phyloP scores from a whole-genome alignment of 2,888 invertebrate species.

The Apomyelois bistriatella region DNA sequence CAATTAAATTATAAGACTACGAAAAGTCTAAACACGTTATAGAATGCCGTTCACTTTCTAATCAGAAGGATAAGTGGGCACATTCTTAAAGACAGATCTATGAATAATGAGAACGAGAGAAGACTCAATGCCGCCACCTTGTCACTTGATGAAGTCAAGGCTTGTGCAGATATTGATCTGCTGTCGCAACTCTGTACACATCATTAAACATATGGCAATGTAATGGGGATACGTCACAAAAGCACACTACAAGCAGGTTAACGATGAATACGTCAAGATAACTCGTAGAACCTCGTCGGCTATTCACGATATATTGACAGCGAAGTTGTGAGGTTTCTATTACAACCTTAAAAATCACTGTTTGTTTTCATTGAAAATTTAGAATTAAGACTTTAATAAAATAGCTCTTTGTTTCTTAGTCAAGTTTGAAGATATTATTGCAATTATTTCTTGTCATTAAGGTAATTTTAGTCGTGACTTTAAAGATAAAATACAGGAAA shows the following conservation, averaged over 20 bases:
- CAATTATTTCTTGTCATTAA: slow-evolving; percentile 27
- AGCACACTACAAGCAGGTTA: slow-evolving; percentile 28
- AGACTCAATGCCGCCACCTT: slow-evolving; percentile 32
- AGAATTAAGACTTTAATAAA: not conserved
- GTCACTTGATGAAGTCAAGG: slow-evolving; percentile 36
- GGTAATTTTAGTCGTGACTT: slow-evolving; percentile 43
- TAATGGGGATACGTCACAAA: slow-evolving; percentile 32
- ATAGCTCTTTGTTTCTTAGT: not conserved
- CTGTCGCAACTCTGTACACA: slow-evolving; percentile 46
- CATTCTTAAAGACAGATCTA: slow-evolving; percentile 6
- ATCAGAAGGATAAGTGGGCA: slow-evolving; percentile 8
- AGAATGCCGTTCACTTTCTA: not conserved
- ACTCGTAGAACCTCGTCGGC: slow-evolving; percentile 25
- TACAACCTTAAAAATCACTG: no score
- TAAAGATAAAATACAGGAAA: slow-evolving; percentile 37
- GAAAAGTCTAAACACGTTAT: not conserved
- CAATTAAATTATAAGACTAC: not conserved
- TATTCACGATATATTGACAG: slow-evolving; percentile 16
- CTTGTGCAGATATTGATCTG: slow-evolving; percentile 37
- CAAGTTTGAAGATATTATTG: slow-evolving; percentile 15
- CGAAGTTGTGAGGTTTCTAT: not conserved
- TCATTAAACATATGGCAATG: slow-evolving; percentile 52
- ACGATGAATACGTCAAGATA: slow-evolving; percentile 50
- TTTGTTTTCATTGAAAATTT: no score
- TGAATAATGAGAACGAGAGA: slow-evolving; percentile 18